A percentile compares a stretch with the other conserved stretches of the same genome.
These are phyloP conservation scores for Dicaeum eximium DNA, from an alignment of 2,113 vertebrate genomes.

Conservation along the genomic window DNA sequence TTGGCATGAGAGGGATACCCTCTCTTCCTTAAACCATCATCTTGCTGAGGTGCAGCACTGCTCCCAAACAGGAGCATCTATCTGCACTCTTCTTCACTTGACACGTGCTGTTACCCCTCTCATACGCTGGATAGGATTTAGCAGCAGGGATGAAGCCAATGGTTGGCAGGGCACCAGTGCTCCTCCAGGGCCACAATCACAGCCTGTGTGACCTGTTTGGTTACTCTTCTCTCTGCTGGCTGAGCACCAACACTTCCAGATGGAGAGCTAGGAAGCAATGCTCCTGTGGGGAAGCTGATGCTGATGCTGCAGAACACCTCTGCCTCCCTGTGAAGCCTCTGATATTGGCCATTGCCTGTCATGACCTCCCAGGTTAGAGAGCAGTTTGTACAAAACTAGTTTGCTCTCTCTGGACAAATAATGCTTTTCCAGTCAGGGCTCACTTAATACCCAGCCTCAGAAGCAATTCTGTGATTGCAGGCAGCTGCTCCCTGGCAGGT, in stretches of 20 bases:
- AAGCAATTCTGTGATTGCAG: background rate
- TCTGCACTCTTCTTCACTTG: rapidly evolving
- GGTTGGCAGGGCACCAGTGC: background rate
- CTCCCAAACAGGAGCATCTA: background rate
- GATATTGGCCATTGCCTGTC: background rate
- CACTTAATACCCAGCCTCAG: background rate
- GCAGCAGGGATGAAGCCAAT: background rate
- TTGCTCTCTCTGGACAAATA: background rate
- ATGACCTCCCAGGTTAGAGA: background rate
- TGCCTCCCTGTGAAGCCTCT: background rate
- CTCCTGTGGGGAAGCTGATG: background rate
- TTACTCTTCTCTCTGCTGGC: background rate
- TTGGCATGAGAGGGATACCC: background rate
- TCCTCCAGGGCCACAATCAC: background rate
- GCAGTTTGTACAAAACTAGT: background rate
- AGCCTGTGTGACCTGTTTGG: background rate
- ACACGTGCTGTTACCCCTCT: background rate
- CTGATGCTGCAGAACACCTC: background rate
- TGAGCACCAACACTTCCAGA: background rate
- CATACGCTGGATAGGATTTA: background rate
- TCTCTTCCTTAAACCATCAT: background rate
- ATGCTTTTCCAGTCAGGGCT: background rate
- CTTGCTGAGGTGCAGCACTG: background rate
- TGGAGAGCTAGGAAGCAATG: background rate
- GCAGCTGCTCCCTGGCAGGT: background rate